Evolutionary conservation across 2,113 vertebrate genomes (phyloP), one percentile per base, ranked within the genome.

Genomic region (Halichoeres trimaculatus): DNA sequence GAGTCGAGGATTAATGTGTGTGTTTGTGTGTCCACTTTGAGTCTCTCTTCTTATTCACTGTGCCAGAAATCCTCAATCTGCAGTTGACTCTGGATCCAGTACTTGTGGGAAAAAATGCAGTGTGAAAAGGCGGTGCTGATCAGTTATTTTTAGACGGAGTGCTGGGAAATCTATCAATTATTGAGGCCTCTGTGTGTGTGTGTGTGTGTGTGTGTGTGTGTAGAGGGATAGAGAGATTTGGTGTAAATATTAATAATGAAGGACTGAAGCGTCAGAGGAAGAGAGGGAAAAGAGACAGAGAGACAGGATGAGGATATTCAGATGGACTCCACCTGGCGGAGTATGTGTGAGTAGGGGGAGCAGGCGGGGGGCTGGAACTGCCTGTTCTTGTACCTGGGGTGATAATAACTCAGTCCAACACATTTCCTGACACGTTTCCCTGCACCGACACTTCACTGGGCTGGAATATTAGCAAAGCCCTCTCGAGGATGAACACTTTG

Each of bases 211-310:
- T 19, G 20, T 5, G n/a, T 34, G 43, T 19, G 20, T 34, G 43
- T 19, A 41, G 56, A 76, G 64, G 67, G 79, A 68, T 67, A 76
- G 64, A 70, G 79, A 68, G 70, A 76, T 52, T 62, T 58, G 74
- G 76, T 85, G 80, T 86, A 80, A 76, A 81, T 78, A 88, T 92
- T 83, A 90, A 90, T 90, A 90, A 91, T 88, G 82, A 84, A 90
- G 70, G 57, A 76, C 67, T 74, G 74, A 87, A 72, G 86, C 85
- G 81, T 86, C 74, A 81, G 34, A 51, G 56, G 53, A 50, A 71
- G 64, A 63, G 57, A 69, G 64, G 38, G 30, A 83, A n/a, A 48
- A n/a, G 38, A 70, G 68, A 61, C 47, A 76, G 51, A 45, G 30
- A 43, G 41, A 58, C 24, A 34, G 58, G 54, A 70, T 66, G 54